Evolutionary conservation across 2,113 vertebrate species (phyloP).

Genomic region (Progne subis): DNA sequence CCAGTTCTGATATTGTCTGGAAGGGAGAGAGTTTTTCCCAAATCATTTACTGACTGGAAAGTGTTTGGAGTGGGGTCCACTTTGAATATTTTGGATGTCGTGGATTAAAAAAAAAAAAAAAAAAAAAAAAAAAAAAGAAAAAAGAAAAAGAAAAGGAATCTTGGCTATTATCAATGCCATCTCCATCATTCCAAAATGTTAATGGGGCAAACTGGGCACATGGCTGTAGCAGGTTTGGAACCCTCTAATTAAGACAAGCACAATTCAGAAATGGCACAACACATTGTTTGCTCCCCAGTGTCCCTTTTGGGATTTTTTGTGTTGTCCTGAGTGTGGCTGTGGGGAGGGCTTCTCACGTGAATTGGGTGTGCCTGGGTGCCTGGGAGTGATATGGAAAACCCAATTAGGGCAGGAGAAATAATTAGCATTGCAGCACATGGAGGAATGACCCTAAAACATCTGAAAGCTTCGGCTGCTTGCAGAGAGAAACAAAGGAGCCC

Average conservation of each 20-base stretch:
- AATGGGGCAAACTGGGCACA: neutral
- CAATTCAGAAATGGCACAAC: neutral
- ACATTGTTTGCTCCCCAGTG: neutral
- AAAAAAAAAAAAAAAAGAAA: fast-evolving
- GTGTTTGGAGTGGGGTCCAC: neutral
- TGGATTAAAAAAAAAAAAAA: neutral
- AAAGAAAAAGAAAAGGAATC: neutral
- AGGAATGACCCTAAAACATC: constrained; percentile 45
- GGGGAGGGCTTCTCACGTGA: neutral
- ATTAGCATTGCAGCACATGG: constrained; percentile 24
- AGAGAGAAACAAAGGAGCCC: constrained; percentile 53
- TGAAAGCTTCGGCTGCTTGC: constrained; percentile 36
- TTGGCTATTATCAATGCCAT: neutral
- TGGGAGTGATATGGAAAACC: neutral
- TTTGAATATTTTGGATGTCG: neutral
- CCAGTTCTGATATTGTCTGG: neutral
- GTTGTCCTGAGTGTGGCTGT: neutral
- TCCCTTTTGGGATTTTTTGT: neutral
- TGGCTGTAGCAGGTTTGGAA: neutral
- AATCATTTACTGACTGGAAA: neutral
- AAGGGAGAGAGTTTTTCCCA: neutral
- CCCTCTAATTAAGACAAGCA: neutral
- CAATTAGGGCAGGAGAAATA: constrained; percentile 9
- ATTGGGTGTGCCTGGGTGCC: neutral
- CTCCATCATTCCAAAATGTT: neutral